Evolutionary conservation across 1,140 invertebrate species (phyloP), one percentile per base, ranked within the genome.

Genomic region (Drosophila sp.): DNA sequence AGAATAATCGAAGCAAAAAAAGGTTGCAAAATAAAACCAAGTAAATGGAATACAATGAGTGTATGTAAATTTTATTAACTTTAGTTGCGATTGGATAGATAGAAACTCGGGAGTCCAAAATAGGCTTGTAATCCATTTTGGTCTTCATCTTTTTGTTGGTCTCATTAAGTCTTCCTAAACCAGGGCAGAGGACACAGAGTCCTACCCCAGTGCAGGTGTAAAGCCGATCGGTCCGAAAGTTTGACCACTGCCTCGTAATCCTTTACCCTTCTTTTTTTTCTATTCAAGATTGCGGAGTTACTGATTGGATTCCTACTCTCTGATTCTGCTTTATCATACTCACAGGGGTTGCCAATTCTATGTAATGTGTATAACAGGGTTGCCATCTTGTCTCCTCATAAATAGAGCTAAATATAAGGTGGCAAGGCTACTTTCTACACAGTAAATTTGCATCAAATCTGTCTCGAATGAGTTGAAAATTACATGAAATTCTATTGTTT

Each of bases 131-230:
- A 93, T 99, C 99, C 65, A 99, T 93, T 93, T 99, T 99, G 61
- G 98, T 99, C 93, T 99, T 99, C 40, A 99, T 93, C 93, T 99
- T 99, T 93, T 99, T 99, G 91, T 99, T 99, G 92, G 99, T 93
- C 99, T 99, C 98, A 99, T 99, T 80, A 63, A 99, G 93, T 99
- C 99, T 95, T 99, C 99, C 92, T 99, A 97, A 35, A 99, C 96
- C 98, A 70, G 96, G 95, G 82, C 97, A 87, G 5, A 82, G 55
- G 5, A 98, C 98, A 94, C 99, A 99, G 50, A 99, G 92, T 73
- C 98, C 99, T 63, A 99, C 98, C 94, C 99, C 99, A 25, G 99
- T 99, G 92, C 99, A 99, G 3, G 99, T 98, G 93, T 99, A 99
- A 85, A 99, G 94, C 56, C 99, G 94, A 95, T 99, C 99, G 64